A percentile compares a stretch with the other conserved stretches of the same genome.
phyloP scores from a whole-genome alignment of 2,113 vertebrate species.

The Garra rufa region DNA sequence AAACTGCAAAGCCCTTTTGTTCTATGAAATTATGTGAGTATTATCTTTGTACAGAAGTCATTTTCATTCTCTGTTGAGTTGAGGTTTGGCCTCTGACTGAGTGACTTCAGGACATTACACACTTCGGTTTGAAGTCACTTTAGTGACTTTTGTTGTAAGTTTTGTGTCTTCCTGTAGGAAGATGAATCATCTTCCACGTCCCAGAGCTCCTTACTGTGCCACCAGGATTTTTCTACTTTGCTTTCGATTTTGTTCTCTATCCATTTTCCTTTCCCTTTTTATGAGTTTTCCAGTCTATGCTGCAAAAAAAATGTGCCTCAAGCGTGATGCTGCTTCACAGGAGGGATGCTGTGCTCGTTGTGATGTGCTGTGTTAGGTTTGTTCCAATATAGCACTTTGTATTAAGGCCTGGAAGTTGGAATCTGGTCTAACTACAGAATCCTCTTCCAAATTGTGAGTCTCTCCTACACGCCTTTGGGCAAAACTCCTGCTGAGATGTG shows the following conservation, averaged over 20 bases:
- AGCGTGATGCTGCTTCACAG: conserved; percentile 27
- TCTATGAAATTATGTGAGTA: neutral
- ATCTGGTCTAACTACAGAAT: conserved; percentile 32
- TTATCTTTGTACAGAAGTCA: neutral
- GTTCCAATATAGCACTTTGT: conserved; percentile 26
- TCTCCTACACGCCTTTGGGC: neutral
- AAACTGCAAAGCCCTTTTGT: neutral
- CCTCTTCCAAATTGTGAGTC: conserved; percentile 13
- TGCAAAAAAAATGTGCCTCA: neutral
- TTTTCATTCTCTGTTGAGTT: neutral
- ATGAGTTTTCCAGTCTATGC: neutral
- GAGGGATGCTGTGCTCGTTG: neutral
- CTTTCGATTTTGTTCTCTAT: conserved; percentile 15
- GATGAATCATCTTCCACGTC: conserved; percentile 21
- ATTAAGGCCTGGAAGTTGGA: neutral
- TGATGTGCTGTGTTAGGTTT: conserved; percentile 18
- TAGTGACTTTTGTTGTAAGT: neutral
- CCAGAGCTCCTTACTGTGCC: conserved; percentile 6
- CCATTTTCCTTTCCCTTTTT: conserved; percentile 25
- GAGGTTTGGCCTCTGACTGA: neutral
- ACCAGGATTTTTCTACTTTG: conserved; percentile 5
- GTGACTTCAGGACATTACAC: neutral
- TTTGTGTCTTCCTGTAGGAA: conserved; percentile 14
- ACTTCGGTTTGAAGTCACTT: neutral
- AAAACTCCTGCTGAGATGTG: conserved; percentile 19